phyloP scores from a whole-genome alignment of 2,113 vertebrate genomes.

The Hippoglossus stenolepis region DNA sequence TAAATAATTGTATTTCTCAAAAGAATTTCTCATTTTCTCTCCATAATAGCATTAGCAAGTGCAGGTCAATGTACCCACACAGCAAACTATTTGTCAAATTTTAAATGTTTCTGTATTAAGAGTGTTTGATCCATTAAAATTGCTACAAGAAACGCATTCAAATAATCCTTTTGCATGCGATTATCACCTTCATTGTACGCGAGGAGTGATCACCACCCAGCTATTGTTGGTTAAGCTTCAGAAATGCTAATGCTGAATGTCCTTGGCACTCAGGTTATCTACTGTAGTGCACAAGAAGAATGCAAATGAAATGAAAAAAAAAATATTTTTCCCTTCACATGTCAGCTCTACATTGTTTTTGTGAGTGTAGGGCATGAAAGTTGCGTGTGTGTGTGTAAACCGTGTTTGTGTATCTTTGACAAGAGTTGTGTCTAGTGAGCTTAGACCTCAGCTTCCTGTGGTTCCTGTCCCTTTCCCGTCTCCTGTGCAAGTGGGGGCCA shows the following conservation, averaged over 20 bases:
- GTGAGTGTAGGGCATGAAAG: background rate
- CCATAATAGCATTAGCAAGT: background rate
- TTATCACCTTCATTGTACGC: slow-evolving; percentile 2
- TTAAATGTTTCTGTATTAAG: background rate
- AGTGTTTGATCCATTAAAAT: slow-evolving; percentile 21
- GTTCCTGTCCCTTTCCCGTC: slow-evolving; percentile 73
- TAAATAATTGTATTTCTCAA: background rate
- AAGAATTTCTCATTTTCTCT: background rate
- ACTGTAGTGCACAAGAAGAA: slow-evolving; percentile 4
- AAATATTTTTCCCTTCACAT: slow-evolving; percentile 23
- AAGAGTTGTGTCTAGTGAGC: slow-evolving; percentile 75
- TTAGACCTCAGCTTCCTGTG: slow-evolving; percentile 70
- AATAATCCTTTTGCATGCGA: background rate
- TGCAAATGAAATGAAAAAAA: slow-evolving; percentile 14
- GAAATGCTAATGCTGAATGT: slow-evolving; percentile 12
- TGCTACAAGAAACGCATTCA: background rate
- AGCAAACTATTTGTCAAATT: background rate
- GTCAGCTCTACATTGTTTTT: slow-evolving; percentile 12
- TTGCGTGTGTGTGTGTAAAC: slow-evolving; percentile 25
- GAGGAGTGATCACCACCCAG: slow-evolving; percentile 12
- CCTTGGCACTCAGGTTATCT: slow-evolving; percentile 14
- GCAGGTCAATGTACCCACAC: background rate
- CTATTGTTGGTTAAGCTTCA: background rate
- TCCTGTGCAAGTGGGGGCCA: slow-evolving; percentile 50
- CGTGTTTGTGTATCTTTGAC: slow-evolving; percentile 65